phyloP scores from a whole-genome alignment of 2,113 vertebrate genomes.

The Callorhinus ursinus region DNA sequence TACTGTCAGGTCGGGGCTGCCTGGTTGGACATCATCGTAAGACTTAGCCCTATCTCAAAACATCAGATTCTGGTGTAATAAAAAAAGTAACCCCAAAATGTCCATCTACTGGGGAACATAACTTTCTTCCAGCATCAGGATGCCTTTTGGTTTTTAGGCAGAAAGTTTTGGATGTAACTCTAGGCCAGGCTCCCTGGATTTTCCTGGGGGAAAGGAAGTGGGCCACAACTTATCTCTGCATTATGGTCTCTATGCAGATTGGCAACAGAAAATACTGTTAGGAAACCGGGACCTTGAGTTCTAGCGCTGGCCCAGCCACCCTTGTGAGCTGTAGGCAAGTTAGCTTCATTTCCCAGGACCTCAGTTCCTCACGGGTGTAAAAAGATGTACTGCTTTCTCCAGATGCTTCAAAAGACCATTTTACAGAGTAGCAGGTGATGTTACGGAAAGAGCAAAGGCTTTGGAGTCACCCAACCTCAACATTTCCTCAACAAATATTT shows the following conservation, averaged over 20 bases:
- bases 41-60: neutral
- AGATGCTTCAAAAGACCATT: neutral
- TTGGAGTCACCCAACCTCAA: neutral
- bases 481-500: slow-evolving; percentile 48
- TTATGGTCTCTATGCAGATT: neutral
- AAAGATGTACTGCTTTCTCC: neutral
- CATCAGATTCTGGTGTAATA: neutral
- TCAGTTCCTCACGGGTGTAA: neutral
- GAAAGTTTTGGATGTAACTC: neutral
- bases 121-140: neutral
- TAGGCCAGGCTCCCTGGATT: neutral
- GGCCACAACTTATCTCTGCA: neutral
- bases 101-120: neutral
- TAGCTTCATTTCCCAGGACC: neutral
- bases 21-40: neutral
- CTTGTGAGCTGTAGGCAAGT: neutral
- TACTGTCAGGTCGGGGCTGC: neutral
- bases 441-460: neutral
- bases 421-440: neutral
- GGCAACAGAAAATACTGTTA: neutral
- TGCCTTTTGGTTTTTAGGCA: neutral
- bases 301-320: neutral
- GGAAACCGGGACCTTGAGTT: neutral
- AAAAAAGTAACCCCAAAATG: neutral
- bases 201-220: neutral